These are phyloP conservation scores for Brachyopa scutellaris DNA, from an alignment of 2,888 invertebrate genomes.

Conservation along the genomic window DNA sequence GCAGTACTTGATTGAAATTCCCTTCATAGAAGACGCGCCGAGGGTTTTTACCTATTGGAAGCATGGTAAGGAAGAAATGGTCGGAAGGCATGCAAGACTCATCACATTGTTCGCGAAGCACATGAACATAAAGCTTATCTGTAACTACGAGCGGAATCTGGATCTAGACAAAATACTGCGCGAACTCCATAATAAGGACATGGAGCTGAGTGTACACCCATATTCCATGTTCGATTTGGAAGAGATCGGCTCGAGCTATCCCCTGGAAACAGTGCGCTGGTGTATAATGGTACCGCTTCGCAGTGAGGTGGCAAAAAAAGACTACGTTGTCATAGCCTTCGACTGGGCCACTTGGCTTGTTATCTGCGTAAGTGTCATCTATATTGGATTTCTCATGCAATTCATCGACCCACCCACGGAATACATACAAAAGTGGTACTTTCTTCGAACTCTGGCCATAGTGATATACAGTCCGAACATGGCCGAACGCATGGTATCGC, in stretches of 20 bases:
- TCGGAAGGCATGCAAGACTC: slow-evolving; percentile 42
- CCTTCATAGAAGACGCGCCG: slow-evolving; percentile 39
- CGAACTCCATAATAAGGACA: slow-evolving; percentile 4
- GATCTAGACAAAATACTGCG: slow-evolving; percentile 41
- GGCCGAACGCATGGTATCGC: slow-evolving; percentile 73
- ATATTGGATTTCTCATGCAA: slow-evolving; percentile 76
- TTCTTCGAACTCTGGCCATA: slow-evolving; percentile 76
- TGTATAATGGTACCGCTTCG: slow-evolving; percentile 79
- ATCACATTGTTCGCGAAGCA: slow-evolving; percentile 41
- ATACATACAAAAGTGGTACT: slow-evolving; percentile 73
- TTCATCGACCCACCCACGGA: slow-evolving; percentile 72
- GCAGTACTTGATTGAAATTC: slow-evolving; percentile 18
- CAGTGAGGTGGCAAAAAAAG: slow-evolving; percentile 78
- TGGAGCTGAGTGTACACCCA: slow-evolving; percentile 41
- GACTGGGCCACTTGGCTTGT: slow-evolving; percentile 77
- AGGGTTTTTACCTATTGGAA: slow-evolving; percentile 14
- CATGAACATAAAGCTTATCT: slow-evolving; percentile 35
- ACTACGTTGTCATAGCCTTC: slow-evolving; percentile 78
- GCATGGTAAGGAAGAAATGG: slow-evolving; percentile 1
- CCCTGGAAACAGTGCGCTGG: slow-evolving; percentile 75
- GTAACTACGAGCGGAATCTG: slow-evolving; percentile 4
- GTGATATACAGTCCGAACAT: slow-evolving; percentile 77
- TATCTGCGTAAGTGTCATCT: slow-evolving; percentile 74
- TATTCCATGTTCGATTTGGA: slow-evolving; percentile 53
- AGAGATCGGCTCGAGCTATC: slow-evolving; percentile 75